Evolutionary conservation across 1,140 invertebrate species (phyloP), one percentile per base, ranked within the genome.

Genomic region (Yoshiicerus persimilis): DNA sequence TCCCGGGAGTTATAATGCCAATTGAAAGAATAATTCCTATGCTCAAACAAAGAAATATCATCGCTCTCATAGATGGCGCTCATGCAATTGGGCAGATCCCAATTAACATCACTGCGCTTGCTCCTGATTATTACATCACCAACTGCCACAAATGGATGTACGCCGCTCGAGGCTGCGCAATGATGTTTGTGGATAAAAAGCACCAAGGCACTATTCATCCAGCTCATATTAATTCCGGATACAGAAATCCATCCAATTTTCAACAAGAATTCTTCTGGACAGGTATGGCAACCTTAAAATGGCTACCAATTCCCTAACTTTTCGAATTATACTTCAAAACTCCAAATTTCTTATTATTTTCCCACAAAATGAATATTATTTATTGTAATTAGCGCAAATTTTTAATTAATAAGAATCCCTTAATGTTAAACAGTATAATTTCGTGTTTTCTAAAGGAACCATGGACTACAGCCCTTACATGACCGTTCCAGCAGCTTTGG

Each of bases 241-340:
- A 90, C 36, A 30, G 11, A 16, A 0, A 10, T 9, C 80, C 87
- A 11, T 13, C 86, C 0, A 66, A 32, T 16, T 88, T 86, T 20
- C 89, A 90, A 25, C 13, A 87, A 2, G 89, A 90, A 36, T 88
- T 90, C 64, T 90, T 64, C 32, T 88, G 87, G 87, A 90, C 89
- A 0, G 89, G 86, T 75, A 75, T 10, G 8, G 4, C 10, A 70
- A 16, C 10, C 16, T 70, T 30, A 30, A 70, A 70, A 70, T 64
- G 8, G 4, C 20, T 23, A 5, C 4, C 56, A 64, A 64, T 41
- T 41, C 13, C 39, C 13, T 41, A 10, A 11, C 9, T 11, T 64
- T 10, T 64, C n/a, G 8, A 5, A n/a, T 64, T n/a, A 64, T 23
- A 11, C 8, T 64, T 64, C 13, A 41, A 41, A 41, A 64, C 9